Conservation (phyloP, 1,140 invertebrate species). For the Argopecten irradians region DNA sequence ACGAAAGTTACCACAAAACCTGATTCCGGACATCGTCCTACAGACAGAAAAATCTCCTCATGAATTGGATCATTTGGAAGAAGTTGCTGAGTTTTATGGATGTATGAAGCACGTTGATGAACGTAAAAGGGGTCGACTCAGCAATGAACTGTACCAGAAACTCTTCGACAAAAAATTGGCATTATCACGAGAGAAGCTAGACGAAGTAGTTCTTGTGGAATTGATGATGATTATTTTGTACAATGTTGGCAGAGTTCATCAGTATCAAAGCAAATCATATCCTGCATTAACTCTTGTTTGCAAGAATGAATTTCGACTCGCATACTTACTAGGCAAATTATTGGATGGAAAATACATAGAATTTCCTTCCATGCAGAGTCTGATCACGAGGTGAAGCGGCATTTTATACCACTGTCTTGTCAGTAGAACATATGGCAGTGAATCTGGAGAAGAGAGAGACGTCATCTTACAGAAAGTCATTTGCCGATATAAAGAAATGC, state of each 20-base stretch:
- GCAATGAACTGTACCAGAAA: background rate
- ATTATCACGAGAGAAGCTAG: background rate
- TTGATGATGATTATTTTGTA: background rate
- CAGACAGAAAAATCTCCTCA: background rate
- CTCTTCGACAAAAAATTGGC: background rate
- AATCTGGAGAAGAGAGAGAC: background rate
- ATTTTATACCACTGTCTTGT: background rate
- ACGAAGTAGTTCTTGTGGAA: background rate
- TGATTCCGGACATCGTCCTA: background rate
- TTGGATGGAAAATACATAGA: background rate
- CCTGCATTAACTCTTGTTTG: background rate
- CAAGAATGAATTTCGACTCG: background rate
- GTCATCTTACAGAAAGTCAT: background rate
- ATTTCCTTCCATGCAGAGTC: background rate
- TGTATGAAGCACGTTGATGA: background rate
- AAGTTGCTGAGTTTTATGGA: background rate
- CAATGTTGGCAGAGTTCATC: background rate
- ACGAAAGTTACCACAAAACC: background rate
- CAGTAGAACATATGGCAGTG: background rate
- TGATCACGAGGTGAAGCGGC: background rate
- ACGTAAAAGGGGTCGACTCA: background rate
- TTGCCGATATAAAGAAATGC: background rate
- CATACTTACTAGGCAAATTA: background rate
- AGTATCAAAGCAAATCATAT: background rate
- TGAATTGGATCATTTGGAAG: background rate